A percentile compares a stretch with the other conserved stretches of the same genome.
phyloP scores from a whole-genome alignment of 2,797 vertebrate genomes.

The Pseudopleuronectes americanus region DNA sequence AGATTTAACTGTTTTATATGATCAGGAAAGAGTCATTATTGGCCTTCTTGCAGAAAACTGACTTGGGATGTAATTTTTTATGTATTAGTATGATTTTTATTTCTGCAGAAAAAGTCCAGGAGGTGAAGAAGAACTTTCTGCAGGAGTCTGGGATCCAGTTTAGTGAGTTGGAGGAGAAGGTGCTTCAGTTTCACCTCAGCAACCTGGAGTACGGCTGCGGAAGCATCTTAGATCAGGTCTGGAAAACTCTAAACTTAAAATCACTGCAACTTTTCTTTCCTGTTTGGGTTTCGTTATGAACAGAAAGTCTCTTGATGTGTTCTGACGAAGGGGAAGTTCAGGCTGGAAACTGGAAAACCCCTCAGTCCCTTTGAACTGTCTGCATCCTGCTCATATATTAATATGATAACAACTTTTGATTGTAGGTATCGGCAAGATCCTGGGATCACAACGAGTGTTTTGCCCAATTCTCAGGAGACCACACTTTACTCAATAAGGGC shows the following conservation, averaged over 20 bases:
- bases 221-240: constrained; percentile 92
- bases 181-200: constrained; percentile 97
- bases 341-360: too few relatives aligned
- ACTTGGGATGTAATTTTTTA: neutral
- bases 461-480: constrained; percentile 98
- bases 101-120: constrained; percentile 93
- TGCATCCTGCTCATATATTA: neutral
- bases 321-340: neutral
- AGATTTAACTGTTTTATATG: too few relatives aligned
- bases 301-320: neutral
- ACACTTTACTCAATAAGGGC: constrained; percentile 91
- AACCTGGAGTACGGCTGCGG: constrained; percentile 98
- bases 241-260: constrained; percentile 20
- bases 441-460: constrained; percentile 99
- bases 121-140: constrained; percentile 94
- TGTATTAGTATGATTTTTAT: neutral
- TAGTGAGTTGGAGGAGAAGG: constrained; percentile 94
- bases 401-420: neutral
- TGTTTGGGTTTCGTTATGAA: neutral
- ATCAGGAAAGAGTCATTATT: too few relatives aligned
- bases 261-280: neutral
- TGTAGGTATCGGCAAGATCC: constrained; percentile 94
- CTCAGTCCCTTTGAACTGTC: neutral
- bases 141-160: constrained; percentile 97
- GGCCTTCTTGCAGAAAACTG: too few relatives aligned